Percentiles rank a stretch among this genome's conserved stretches.
phyloP scores from a whole-genome alignment of 2,797 vertebrate genomes.

The Jordanella pulchra region DNA sequence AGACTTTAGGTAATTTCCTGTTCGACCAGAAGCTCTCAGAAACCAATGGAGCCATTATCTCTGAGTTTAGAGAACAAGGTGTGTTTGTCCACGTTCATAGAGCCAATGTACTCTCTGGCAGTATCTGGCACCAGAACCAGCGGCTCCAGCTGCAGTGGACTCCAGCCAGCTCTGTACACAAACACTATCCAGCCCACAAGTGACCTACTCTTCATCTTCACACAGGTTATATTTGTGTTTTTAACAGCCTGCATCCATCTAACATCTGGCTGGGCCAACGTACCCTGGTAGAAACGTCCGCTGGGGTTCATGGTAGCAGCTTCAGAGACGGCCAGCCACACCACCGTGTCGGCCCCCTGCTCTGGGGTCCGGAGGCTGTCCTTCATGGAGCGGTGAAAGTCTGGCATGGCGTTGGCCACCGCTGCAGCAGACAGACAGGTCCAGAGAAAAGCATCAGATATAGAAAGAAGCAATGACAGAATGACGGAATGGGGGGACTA shows the following conservation, averaged over 20 bases:
- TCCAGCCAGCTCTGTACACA: slow-evolving; percentile 50
- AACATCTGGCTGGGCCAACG: not conserved
- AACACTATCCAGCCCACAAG: slow-evolving; percentile 16
- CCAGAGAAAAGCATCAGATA: not conserved
- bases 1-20: slow-evolving; percentile 12
- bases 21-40: slow-evolving; percentile 15
- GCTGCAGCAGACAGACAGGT: slow-evolving; percentile 52
- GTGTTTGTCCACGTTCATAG: slow-evolving; percentile 20
- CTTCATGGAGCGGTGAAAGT: slow-evolving; percentile 83
- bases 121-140: slow-evolving; percentile 76
- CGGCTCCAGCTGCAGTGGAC: slow-evolving; percentile 76
- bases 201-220: slow-evolving; percentile 1
- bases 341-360: slow-evolving; percentile 80
- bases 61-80: slow-evolving; percentile 17
- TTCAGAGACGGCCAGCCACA: slow-evolving; percentile 81
- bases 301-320: slow-evolving; percentile 68
- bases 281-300: slow-evolving; percentile 81
- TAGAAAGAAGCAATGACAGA: too few species aligned
- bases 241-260: not conserved
- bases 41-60: slow-evolving; percentile 34
- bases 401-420: slow-evolving; percentile 81
- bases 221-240: too few species aligned
- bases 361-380: slow-evolving; percentile 79
- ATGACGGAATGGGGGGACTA: slow-evolving; percentile 47
- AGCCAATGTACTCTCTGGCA: slow-evolving; percentile 60